Base-by-base conservation (phyloP, 2,113 vertebrate genomes). In the Osmerus eperlanus region DNA sequence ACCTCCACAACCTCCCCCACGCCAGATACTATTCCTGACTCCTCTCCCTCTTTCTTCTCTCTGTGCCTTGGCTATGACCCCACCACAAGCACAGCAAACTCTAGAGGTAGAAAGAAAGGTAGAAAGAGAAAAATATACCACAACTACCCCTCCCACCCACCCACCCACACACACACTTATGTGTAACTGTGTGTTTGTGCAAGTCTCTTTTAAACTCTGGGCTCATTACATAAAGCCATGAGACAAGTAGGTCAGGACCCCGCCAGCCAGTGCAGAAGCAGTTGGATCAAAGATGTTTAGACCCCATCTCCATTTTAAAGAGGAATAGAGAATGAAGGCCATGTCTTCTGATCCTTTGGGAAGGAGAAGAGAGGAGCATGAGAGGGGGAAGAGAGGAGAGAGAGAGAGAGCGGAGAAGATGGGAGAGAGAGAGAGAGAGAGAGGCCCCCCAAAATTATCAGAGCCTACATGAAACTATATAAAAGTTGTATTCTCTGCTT, bases 271-370 rank as follows among this genome's bases (percentile, higher is more conserved):
- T 54, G 68, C 36, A 32, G 8, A 59, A 66, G 75, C 65, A 62
- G 54, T 72, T 21, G 65, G 74, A 83, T 85, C 81, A 81, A 83
- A 81, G 75, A 76, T 71, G 58, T 70, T 85, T 80, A 81, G 79
- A 73, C 63, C 76, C 78, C 61, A 72, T 79, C 78, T 77, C 76
- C 47, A 23, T 72, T 85, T 76, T 69, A 70, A 82, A 83, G 68
- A 78, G 71, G 75, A 86, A 81, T 77, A 80, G 75, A 77, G 78
- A 80, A 82, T 78, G 84, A 85, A 83, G 84, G 75, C 72, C 53
- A 19, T 81, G 77, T 71, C 84, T 83, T 81, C 70, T 74, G 81
- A 83, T 80, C 79, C 77, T 70, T 21, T 7, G n/a, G 8, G 25
- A 75, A 36, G 13, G 18, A 41, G n/a, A 51, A 4, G 29, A 25